Conservation (phyloP, 2,113 vertebrate species). For the Calcarius ornatus region DNA sequence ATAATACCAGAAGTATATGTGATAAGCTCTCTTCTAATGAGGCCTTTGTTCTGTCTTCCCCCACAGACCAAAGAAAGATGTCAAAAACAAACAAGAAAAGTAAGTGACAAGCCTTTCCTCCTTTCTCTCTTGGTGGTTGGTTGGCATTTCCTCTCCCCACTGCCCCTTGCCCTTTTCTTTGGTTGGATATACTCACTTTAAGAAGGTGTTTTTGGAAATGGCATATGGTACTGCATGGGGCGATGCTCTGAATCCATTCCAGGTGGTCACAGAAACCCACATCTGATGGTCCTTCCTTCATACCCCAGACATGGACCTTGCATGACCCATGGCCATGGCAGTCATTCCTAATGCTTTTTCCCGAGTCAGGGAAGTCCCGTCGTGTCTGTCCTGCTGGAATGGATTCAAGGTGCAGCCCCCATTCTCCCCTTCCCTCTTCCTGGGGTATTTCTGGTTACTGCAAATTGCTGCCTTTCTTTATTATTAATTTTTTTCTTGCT, state of each 20-base stretch:
- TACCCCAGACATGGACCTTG: slow-evolving; percentile 43
- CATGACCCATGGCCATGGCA: slow-evolving; percentile 39
- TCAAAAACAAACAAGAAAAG: slow-evolving; percentile 89
- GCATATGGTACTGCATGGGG: slow-evolving; percentile 10
- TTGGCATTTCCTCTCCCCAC: slow-evolving; percentile 36
- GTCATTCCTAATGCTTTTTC: slow-evolving; percentile 38
- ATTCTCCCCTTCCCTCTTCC: slow-evolving; percentile 35
- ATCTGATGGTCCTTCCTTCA: slow-evolving; percentile 20
- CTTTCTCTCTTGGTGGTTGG: slow-evolving; percentile 40
- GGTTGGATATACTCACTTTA: slow-evolving; percentile 22
- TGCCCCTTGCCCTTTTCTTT: slow-evolving; percentile 23
- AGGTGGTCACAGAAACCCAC: slow-evolving; percentile 43
- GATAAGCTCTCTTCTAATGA: slow-evolving; percentile 36
- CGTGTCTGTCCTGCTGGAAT: slow-evolving; percentile 3
- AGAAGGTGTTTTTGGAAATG: slow-evolving; percentile 35
- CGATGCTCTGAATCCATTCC: slow-evolving; percentile 62
- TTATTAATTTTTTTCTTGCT: slow-evolving; percentile 52
- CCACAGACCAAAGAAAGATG: slow-evolving; percentile 91
- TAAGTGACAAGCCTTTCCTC: slow-evolving; percentile 78
- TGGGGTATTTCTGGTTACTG: slow-evolving; percentile 54
- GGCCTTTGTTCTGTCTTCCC: slow-evolving; percentile 59
- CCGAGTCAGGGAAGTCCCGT: background rate
- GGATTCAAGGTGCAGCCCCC: slow-evolving; percentile 39
- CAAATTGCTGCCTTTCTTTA: slow-evolving; percentile 39
- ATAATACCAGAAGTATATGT: background rate